Evolutionary conservation across 2,888 invertebrate species (phyloP).

Genomic region (Limnephilus auricula): DNA sequence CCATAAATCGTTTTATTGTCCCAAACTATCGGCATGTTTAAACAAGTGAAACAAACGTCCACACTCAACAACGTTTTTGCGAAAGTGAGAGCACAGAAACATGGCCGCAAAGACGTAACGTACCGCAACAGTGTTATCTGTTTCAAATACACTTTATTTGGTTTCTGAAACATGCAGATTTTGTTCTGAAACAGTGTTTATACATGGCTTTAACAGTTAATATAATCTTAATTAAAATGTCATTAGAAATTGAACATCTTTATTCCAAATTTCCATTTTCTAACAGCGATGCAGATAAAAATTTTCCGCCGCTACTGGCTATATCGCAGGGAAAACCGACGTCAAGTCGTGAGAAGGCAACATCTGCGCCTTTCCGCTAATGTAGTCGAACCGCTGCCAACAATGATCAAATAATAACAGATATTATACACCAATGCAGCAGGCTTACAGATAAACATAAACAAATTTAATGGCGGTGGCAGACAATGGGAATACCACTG

Average conservation of each 20-base stretch:
- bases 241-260: not conserved
- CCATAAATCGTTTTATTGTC: no score
- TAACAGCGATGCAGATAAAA: not conserved
- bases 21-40: no score
- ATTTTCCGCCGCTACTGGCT: not conserved
- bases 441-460: not conserved
- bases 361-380: slow-evolving; percentile 28
- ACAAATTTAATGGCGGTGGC: not conserved
- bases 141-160: no score
- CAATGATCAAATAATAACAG: slow-evolving; percentile 55
- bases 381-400: slow-evolving; percentile 33
- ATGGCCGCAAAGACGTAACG: no score
- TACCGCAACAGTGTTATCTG: no score
- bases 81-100: no score
- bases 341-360: not conserved
- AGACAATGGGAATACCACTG: not conserved
- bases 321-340: not conserved
- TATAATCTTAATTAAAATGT: no score
- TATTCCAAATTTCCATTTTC: not conserved
- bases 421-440: slow-evolving; percentile 13
- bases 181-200: no score
- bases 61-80: no score
- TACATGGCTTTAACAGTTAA: no score
- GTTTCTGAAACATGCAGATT: no score
- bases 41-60: no score